Evolutionary conservation across 1,140 invertebrate genomes (phyloP).

Genomic region (Sinella curviseta): DNA sequence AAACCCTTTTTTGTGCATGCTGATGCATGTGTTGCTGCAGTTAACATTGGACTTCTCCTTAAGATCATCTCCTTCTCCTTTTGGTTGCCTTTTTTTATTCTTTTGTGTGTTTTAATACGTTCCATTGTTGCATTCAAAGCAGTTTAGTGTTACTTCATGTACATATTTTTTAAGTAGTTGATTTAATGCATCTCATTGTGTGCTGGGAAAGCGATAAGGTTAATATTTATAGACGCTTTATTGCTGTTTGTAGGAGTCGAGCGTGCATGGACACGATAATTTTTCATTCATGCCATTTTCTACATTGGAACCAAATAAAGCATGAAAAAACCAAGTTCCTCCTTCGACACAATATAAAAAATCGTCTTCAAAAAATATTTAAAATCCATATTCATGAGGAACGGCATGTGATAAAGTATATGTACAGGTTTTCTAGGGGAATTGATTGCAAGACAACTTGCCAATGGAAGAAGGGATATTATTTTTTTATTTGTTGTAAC

Average conservation of each 20-base stretch:
- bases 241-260: not conserved
- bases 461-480: too few species aligned
- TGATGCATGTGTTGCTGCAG: not conserved
- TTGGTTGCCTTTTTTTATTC: too few species aligned
- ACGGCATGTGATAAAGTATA: too few species aligned
- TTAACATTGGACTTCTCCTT: not conserved
- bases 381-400: constrained; percentile 18
- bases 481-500: too few species aligned
- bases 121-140: not conserved
- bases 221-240: constrained; percentile 12
- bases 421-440: too few species aligned
- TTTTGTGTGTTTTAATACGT: not conserved
- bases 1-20: not conserved
- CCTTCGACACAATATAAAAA: not conserved
- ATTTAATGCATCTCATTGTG: not conserved
- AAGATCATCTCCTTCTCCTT: not conserved
- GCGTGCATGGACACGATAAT: constrained; percentile 9
- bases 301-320: constrained; percentile 9
- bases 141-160: too few species aligned
- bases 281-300: constrained; percentile 5
- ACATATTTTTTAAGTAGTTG: not conserved
- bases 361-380: not conserved
- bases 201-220: not conserved
- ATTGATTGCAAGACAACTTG: too few species aligned
- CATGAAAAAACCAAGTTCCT: constrained; percentile 5